Base-by-base conservation (phyloP, 2,888 invertebrate species). In the Stegana nigrithorax region DNA sequence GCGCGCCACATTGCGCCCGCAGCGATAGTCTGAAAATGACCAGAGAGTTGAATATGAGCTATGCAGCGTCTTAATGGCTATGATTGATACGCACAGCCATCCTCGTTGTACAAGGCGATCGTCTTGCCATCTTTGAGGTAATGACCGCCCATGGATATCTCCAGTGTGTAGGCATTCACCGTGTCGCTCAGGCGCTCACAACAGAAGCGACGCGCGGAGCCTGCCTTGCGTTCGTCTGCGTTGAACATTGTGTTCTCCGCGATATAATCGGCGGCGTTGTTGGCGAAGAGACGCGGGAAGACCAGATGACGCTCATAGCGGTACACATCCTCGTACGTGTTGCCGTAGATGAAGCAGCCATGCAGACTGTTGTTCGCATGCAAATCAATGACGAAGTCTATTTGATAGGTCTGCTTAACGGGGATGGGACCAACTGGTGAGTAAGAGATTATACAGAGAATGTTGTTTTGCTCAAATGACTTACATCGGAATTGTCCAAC, bases 311-410 rank as follows among this genome's bases (percentile, higher is more conserved):
- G 89, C 85, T 98, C 97, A 83, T 95, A 96, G 80, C 95, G 93
- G 78, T 82, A 88, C 14, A 96, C 95, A 82, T 96, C 95, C 75
- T 95, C 95, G 78, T 95, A 96, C 0, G 94, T 92, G 83, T 97
- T 98, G 21, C 98, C 98, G 78, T 96, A 95, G 67, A 98, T 92
- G 86, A 98, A 98, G 59, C 95, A 92, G 7, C 98, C 98, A 81
- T 94, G 92, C 65, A 96, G 90, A 72, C 94, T 96, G 12, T 94
- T 91, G 83, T 98, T 96, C 6, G 96, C 94, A 83, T 99, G 98
- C 55, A 99, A 88, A 86, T 99, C 98, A 60, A 99, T 89, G 66
- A 97, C 94, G 83, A 97, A 95, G 85, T 98, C 97, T 75, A 98
- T 86, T 72, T 97, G 94, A 85, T 87, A 83, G 27, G 80, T 81